Base-by-base conservation (phyloP, 1,140 invertebrate species). In the Orius insidiosus region DNA sequence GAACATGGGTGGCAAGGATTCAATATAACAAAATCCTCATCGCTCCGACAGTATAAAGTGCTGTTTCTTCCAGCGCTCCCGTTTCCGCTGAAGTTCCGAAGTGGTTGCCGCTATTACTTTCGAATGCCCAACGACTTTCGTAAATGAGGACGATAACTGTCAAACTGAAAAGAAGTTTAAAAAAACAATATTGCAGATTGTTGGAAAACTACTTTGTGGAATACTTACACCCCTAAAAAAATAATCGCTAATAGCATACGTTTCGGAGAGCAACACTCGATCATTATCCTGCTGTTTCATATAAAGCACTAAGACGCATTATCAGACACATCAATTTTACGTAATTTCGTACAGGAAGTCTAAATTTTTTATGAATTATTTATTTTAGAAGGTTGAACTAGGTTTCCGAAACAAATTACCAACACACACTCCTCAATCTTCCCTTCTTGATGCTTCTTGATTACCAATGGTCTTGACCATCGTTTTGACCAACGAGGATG, bases 1-100 rank as follows among this genome's bases (percentile, higher is more conserved):
- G 76, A 74, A 59, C 85, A 88, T 7, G 78, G 80, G 65, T 83
- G 76, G 58, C 83, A 85, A 60, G 81, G 76, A 49, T 72, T 71
- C 11, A 82, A 63, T 19, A 85, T 63, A 44, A 72, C 68, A 54
- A 71, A 82, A 11, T 71, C 63, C 58, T 85, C 80, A 54, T 70
- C 71, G 15, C 70, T 62, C 66, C 73, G 74, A 60, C 82, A 85
- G 16, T 46, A 46, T 30, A 51, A 45, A 47, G 49, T n/a, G 13
- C 74, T 78, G 24, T 24, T 24, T 7, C 24, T 24, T 2, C 77
- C 77, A 58, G 80, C 82, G 46, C 80, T 78, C 58, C 81, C 79
- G 10, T 78, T 71, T 53, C 57, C 60, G 37, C 67, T 63, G 62
- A 55, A 72, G 72, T 67, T 58, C 65, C 55, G 65, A 61, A 65